Evolutionary conservation across 2,113 vertebrate species (phyloP).

Genomic region (Xenopus laevis): DNA sequence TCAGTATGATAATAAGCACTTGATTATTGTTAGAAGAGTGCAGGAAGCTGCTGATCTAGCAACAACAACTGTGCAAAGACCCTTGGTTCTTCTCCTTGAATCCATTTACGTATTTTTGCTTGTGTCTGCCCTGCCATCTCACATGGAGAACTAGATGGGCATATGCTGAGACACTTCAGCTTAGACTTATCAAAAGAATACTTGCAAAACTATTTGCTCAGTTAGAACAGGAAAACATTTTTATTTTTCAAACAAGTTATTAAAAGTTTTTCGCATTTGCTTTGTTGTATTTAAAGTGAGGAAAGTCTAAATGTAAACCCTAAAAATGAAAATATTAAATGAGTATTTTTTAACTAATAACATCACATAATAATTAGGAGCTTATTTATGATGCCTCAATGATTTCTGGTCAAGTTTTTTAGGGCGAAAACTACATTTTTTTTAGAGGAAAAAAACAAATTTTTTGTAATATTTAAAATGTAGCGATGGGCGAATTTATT

Average conservation of each 20-base stretch:
- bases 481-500: too few species aligned
- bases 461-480: too few species aligned
- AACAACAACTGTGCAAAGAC: conserved; percentile 30
- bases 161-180: conserved; percentile 13
- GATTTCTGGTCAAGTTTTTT: too few species aligned
- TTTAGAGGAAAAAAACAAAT: too few species aligned
- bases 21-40: background rate
- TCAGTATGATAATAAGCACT: background rate
- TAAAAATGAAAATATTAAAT: too few species aligned
- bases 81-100: conserved; percentile 6
- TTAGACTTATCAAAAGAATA: conserved; percentile 15
- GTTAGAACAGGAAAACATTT: conserved; percentile 4
- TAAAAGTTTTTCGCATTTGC: background rate
- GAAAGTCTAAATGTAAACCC: too few species aligned
- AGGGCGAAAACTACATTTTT: too few species aligned
- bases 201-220: conserved; percentile 28
- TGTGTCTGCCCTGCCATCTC: conserved; percentile 15
- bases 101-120: conserved; percentile 37
- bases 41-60: conserved; percentile 33
- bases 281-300: too few species aligned
- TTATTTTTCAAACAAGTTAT: conserved; percentile 14
- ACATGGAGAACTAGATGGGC: conserved; percentile 32
- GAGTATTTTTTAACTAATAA: too few species aligned
- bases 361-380: too few species aligned
- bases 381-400: too few species aligned